Percentiles rank a stretch among this genome's conserved stretches.
phyloP scores from a whole-genome alignment of 2,113 vertebrate species.

The Campylomormyrus tamandua region DNA sequence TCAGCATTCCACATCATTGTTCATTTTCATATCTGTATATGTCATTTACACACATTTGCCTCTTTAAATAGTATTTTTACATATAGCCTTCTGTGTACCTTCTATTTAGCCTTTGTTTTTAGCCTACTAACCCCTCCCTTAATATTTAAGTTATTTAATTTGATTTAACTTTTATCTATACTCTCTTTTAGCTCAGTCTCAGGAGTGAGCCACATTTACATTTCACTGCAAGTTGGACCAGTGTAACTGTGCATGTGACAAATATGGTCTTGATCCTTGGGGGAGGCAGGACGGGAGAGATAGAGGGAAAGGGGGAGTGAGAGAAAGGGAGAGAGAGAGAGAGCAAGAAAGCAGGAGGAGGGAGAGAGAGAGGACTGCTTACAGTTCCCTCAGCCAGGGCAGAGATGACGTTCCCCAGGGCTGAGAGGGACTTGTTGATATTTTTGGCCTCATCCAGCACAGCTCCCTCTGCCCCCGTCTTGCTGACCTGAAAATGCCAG shows the following conservation, averaged over 20 bases:
- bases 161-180: background rate
- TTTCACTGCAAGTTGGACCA: background rate
- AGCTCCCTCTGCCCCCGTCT: conserved; percentile 79
- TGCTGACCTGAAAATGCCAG: conserved; percentile 69
- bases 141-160: background rate
- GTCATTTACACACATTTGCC: background rate
- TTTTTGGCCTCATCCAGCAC: conserved; percentile 85
- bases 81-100: background rate
- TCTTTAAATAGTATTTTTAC: background rate
- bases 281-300: background rate
- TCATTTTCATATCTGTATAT: background rate
- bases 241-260: background rate
- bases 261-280: background rate
- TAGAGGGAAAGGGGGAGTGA: background rate
- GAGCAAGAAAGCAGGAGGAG: background rate
- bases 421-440: conserved; percentile 83
- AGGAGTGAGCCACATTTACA: background rate
- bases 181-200: background rate
- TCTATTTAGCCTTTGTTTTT: background rate
- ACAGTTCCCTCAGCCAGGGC: conserved; percentile 79
- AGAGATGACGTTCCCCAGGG: conserved; percentile 81
- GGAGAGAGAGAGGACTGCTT: conserved; percentile 40
- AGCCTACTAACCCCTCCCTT: background rate
- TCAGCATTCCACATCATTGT: background rate
- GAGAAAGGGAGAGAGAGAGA: background rate